These are phyloP conservation scores for Brachynemurus nebulosus DNA, from an alignment of 2,888 invertebrate genomes.

Conservation along the genomic window DNA sequence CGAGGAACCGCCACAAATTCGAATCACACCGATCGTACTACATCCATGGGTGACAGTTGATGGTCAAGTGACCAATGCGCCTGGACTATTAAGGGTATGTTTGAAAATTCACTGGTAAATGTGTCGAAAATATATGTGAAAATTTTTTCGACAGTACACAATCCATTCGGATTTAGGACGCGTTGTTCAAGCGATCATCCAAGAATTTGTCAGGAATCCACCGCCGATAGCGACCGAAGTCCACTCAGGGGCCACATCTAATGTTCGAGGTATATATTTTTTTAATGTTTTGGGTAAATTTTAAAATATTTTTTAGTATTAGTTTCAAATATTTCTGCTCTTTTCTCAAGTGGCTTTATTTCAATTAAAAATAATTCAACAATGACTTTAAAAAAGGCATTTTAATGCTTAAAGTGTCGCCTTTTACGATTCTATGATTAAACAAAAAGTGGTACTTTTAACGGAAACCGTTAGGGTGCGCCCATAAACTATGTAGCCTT, in stretches of 20 bases:
- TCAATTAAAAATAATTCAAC: too few relatives aligned
- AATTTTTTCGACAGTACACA: conserved; percentile 49
- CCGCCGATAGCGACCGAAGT: conserved; percentile 33
- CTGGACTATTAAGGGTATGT: conserved; percentile 56
- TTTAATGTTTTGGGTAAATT: too few relatives aligned
- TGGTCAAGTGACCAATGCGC: conserved; percentile 57
- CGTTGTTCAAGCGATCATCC: conserved; percentile 65
- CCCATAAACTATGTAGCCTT: too few relatives aligned
- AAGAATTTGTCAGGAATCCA: conserved; percentile 59
- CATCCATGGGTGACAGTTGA: conserved; percentile 61
- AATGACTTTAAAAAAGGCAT: too few relatives aligned
- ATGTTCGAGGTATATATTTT: too few relatives aligned
- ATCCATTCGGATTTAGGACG: conserved; percentile 67
- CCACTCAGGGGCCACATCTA: neutral
- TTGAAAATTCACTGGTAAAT: neutral
- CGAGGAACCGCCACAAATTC: conserved; percentile 55
- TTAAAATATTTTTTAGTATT: too few relatives aligned
- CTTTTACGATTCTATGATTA: too few relatives aligned
- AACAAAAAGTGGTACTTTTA: too few relatives aligned
- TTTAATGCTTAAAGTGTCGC: too few relatives aligned
- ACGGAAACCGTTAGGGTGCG: too few relatives aligned
- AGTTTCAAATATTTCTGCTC: too few relatives aligned
- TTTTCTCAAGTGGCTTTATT: too few relatives aligned
- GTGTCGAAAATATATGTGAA: conserved; percentile 3
- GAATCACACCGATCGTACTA: conserved; percentile 47